Evolutionary conservation across 2,113 vertebrate genomes (phyloP), one percentile per base, ranked within the genome.

Genomic region (Ceuthmochares aereus): DNA sequence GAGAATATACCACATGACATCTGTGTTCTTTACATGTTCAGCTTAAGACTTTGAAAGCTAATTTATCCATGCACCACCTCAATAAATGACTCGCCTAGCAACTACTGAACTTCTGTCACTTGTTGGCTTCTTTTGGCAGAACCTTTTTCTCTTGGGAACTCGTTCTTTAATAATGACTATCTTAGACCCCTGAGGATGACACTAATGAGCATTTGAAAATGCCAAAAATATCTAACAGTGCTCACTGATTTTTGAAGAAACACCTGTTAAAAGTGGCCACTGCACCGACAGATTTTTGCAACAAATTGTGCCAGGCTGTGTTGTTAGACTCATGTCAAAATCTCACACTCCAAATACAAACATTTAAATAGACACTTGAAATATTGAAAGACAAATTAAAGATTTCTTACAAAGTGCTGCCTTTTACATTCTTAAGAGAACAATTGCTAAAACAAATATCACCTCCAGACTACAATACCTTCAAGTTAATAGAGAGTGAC

Each of bases 161-260:
- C 91, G 64, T 94, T 96, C 95, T 96, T 97, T 97, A 97, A 97
- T 98, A 97, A 98, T 96, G 92, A 94, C 96, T 94, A 3, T 96
- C 94, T 87, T 59, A 94, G 95, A 90, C 95, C 96, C 94, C 90
- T 93, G 95, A 97, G 97, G 96, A 95, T 88, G 96, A 89, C 92
- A 92, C 95, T 98, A 98, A 98, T 98, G 97, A 98, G 98, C 96
- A 95, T 97, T 93, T 97, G 96, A 97, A 98, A 98, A 98, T 98
- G 97, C 93, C 96, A 97, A 87, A 93, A 91, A 86, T 90, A 95
- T 69, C 93, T 91, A 95, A 90, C 75, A 95, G 73, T 3, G 0
- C 77, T 96, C 79, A 66, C 77, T 87, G 91, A 90, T 91, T 95
- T 96, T 93, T 91, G 49, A 90, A 88, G 89, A 93, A 97, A 93